A percentile compares a stretch with the other conserved stretches of the same genome.
phyloP scores from a whole-genome alignment of 2,113 vertebrate genomes.

The Pungitius pungitius region DNA sequence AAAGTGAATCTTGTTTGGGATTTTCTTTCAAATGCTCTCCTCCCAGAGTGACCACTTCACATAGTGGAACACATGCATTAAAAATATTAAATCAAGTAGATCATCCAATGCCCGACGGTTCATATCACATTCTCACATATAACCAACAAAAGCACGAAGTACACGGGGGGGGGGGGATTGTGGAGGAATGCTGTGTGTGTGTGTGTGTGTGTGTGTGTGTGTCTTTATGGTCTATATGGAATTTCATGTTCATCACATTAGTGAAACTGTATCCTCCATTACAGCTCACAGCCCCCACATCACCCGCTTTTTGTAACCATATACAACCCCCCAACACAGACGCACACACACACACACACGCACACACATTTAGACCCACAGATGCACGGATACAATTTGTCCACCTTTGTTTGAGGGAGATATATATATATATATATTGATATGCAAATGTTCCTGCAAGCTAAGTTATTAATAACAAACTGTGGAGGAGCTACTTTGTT shows the following conservation, averaged over 20 bases:
- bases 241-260: constrained; percentile 76
- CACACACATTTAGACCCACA: constrained; percentile 40
- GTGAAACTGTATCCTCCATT: constrained; percentile 74
- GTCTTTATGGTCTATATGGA: constrained; percentile 64
- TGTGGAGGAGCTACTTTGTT: neutral
- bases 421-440: neutral
- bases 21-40: neutral
- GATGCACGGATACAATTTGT: constrained; percentile 35
- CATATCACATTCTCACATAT: constrained; percentile 36
- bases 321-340: constrained; percentile 34
- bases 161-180: constrained; percentile 35
- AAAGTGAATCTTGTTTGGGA: neutral
- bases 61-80: neutral
- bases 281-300: constrained; percentile 72
- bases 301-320: constrained; percentile 63
- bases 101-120: constrained; percentile 1
- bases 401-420: constrained; percentile 14
- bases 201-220: constrained; percentile 32
- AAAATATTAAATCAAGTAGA: neutral
- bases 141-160: constrained; percentile 14
- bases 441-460: neutral
- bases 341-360: constrained; percentile 37
- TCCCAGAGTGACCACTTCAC: neutral
- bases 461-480: neutral
- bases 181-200: constrained; percentile 50